phyloP scores from a whole-genome alignment of 2,888 invertebrate genomes.

The Elysia crispata region DNA sequence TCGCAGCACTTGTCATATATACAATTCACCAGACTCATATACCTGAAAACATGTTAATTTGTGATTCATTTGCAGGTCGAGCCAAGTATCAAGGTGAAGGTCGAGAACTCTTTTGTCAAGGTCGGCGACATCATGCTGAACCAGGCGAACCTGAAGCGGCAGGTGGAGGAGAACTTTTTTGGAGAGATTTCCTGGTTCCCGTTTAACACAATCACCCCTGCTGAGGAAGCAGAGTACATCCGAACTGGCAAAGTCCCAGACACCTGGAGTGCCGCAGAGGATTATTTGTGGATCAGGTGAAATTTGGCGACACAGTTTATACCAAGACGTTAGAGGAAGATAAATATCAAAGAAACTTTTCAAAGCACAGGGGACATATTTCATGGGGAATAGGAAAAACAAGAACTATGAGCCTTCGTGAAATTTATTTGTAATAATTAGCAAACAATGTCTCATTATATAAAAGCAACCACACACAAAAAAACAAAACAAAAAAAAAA shows the following conservation, averaged over 20 bases:
- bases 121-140: conserved; percentile 53
- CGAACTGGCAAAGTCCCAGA: conserved; percentile 41
- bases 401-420: no score
- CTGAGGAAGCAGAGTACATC: conserved; percentile 47
- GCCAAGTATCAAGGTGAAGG: conserved; percentile 49
- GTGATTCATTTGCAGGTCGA: conserved; percentile 51
- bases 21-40: no score
- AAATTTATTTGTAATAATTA: no score
- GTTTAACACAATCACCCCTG: conserved; percentile 53
- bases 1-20: no score
- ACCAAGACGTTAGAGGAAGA: no score
- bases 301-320: background rate
- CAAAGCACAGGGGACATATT: no score
- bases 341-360: no score
- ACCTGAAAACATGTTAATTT: no score
- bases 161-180: conserved; percentile 52
- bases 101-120: conserved; percentile 51
- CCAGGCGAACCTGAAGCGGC: conserved; percentile 45
- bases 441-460: no score
- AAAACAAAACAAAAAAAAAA: no score
- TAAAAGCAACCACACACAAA: no score
- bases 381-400: no score
- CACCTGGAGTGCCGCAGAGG: conserved; percentile 50
- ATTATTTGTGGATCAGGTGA: conserved; percentile 53
- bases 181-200: conserved; percentile 61